Evolutionary conservation across 2,888 invertebrate species (phyloP), one percentile per base, ranked within the genome.

Genomic region (Onchidella celtica): DNA sequence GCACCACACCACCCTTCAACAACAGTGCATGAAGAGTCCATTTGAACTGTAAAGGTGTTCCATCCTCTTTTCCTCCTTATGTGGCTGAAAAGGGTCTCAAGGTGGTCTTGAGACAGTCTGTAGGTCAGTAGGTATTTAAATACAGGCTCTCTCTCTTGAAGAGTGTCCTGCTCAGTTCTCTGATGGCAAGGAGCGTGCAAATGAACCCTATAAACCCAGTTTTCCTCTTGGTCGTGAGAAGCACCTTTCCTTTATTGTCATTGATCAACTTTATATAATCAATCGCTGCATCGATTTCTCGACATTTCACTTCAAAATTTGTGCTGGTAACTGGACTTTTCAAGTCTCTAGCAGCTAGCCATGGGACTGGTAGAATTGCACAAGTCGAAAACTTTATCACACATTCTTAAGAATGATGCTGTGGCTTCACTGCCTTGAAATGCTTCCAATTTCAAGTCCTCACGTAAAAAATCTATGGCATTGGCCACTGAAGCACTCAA

Each of bases 341-440:
- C n/a, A 47, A 68, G n/a, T 55, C 76, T 40, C 40, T 77, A n/a
- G n/a, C n/a, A n/a, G n/a, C n/a, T n/a, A 29, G 47, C 68, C 9
- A 68, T 32, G 32, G 14, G 61, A 14, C 34, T 77, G 29, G 21
- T 66, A 27, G 65, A 40, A 21, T 77, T 77, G 66, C 29, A 68
- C n/a, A 77, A n/a, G n/a, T 77, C 68, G 21, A 77, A 77, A 17
- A 68, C 3, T 32, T 66, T 47, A 29, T 77, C 77, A 2, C 17
- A 32, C 14, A 40, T 72, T n/a, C 11, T 14, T 9, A 55, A 38
- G 29, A 72, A 72, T 24, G 3, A n/a, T 38, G 72, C 55, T 27
- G 72, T 47, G 3, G 72, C 72, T 32, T 72, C 24, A 27, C 72
- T 72, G n/a, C 55, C 27, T 55, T 27, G 14, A 32, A 72, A 72